Percentiles rank a stretch among this genome's conserved stretches.
Evolutionary conservation across 30 jellyfish, hydroid and myxozoan genomes (phyloP).

Genomic region (Aurelia coerulea): DNA sequence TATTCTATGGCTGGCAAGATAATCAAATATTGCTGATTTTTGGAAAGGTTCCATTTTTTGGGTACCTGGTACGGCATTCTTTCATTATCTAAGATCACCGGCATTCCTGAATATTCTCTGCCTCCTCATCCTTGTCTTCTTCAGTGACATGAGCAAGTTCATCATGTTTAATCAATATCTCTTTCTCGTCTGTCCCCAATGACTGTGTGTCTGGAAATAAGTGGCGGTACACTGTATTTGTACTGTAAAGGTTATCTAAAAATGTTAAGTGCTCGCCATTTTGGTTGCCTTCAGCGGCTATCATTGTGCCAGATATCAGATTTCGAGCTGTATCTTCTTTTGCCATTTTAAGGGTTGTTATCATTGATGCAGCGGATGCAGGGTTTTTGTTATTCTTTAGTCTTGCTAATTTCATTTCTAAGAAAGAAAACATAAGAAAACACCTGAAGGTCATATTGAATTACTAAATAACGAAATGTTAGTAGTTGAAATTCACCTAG

Average conservation of each 20-base stretch:
- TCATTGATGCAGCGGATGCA: constrained; percentile 45
- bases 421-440: neutral
- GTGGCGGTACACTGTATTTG: constrained; percentile 46
- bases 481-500: neutral
- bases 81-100: too few species aligned
- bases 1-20: too few species aligned
- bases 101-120: too few species aligned
- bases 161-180: constrained; percentile 4
- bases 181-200: constrained; percentile 50
- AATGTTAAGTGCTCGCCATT: constrained; percentile 13
- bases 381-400: constrained; percentile 6
- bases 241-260: constrained; percentile 41
- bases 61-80: too few species aligned
- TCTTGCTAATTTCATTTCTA: constrained; percentile 30
- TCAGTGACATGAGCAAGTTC: constrained; percentile 2
- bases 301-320: constrained; percentile 7
- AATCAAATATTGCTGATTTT: too few species aligned
- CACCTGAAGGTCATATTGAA: neutral
- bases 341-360: constrained; percentile 38
- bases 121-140: neutral
- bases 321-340: constrained; percentile 44
- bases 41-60: too few species aligned
- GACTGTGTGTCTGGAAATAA: constrained; percentile 52
- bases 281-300: neutral
- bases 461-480: neutral